Evolutionary conservation across 2,888 invertebrate species (phyloP).

Genomic region (Arrhopalites spinosus): DNA sequence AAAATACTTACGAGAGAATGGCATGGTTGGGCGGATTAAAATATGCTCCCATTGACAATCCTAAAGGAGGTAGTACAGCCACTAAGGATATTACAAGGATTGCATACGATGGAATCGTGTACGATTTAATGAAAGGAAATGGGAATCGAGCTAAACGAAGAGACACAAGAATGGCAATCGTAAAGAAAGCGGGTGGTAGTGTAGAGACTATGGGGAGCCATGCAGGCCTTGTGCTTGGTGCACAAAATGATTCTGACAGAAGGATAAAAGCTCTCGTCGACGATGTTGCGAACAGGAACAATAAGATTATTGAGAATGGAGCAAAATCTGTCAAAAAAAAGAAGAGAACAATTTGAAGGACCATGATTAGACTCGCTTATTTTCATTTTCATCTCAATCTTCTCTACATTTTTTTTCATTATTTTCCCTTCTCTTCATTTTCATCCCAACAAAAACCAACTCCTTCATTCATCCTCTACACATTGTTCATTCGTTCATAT

Average conservation of each 20-base stretch:
- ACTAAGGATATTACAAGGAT: slow-evolving; percentile 54
- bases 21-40: slow-evolving; percentile 52
- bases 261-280: slow-evolving; percentile 56
- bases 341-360: slow-evolving; percentile 36
- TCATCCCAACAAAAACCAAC: too few relatives aligned
- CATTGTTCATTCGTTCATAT: background rate
- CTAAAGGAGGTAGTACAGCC: slow-evolving; percentile 52
- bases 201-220: slow-evolving; percentile 56
- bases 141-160: slow-evolving; percentile 56
- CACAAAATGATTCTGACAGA: slow-evolving; percentile 55
- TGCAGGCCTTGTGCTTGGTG: slow-evolving; percentile 54
- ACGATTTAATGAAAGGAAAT: slow-evolving; percentile 56
- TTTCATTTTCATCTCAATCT: slow-evolving; percentile 37
- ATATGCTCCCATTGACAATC: slow-evolving; percentile 54
- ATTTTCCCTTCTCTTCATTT: background rate
- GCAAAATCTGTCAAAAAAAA: slow-evolving; percentile 56
- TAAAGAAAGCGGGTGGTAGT: slow-evolving; percentile 55
- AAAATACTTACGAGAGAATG: slow-evolving; percentile 45
- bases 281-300: slow-evolving; percentile 56
- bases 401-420: slow-evolving; percentile 9
- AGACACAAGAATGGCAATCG: slow-evolving; percentile 54
- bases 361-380: slow-evolving; percentile 49
- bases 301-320: slow-evolving; percentile 56
- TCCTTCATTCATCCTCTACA: background rate
- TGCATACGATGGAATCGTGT: slow-evolving; percentile 53